Conservation (phyloP, 2,113 vertebrate species). For the Pelvicachromis taeniatus region DNA sequence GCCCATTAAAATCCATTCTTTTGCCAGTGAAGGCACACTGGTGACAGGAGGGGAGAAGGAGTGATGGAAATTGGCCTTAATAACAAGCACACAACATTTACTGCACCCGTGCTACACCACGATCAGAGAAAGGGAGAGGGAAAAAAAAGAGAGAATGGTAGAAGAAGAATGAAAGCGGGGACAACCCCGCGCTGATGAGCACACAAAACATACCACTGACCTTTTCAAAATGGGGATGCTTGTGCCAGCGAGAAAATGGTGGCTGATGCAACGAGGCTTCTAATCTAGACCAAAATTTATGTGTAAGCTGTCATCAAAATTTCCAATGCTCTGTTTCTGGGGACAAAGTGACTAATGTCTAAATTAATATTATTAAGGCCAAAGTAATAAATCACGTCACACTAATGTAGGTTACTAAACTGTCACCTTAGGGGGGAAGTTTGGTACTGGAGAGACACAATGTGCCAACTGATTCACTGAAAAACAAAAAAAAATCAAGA, state of each 20-base stretch:
- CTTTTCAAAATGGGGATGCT: conserved; percentile 38
- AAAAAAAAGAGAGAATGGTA: background rate
- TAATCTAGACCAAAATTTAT: background rate
- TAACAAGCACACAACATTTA: conserved; percentile 16
- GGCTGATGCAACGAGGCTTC: conserved; percentile 5
- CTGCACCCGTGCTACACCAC: background rate
- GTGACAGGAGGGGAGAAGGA: conserved; percentile 24
- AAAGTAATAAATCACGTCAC: conserved; percentile 25
- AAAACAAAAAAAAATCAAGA: too few relatives aligned
- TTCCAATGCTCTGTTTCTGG: background rate
- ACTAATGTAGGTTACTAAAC: conserved; percentile 26
- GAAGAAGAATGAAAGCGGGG: background rate
- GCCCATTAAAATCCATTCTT: conserved; percentile 43
- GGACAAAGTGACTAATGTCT: conserved; percentile 25
- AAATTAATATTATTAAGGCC: conserved; percentile 31
- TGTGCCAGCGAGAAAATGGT: conserved; percentile 20
- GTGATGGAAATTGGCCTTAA: conserved; percentile 60
- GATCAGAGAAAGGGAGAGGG: background rate
- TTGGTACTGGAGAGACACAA: background rate
- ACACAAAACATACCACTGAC: conserved; percentile 1
- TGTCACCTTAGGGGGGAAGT: background rate
- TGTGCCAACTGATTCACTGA: background rate
- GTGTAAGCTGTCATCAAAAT: background rate
- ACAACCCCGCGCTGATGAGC: background rate
- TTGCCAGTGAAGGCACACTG: background rate